Conservation (phyloP, 2,797 vertebrate species). For the Arnoldichthys spilopterus region DNA sequence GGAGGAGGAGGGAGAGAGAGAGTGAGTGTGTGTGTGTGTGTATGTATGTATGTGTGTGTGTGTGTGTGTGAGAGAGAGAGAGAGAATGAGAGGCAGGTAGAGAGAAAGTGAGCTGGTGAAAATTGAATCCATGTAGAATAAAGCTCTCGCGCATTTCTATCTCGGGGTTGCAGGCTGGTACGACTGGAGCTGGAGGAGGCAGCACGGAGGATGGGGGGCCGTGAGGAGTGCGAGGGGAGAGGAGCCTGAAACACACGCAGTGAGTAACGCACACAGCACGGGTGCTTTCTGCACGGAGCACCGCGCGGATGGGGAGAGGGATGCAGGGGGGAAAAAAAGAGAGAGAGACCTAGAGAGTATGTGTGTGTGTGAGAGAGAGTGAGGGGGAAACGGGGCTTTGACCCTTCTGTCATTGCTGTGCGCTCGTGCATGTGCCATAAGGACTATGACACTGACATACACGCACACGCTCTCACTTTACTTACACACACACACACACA, state of each 20-base stretch:
- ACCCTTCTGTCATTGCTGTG: constrained; percentile 88
- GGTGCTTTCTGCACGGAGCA: not conserved
- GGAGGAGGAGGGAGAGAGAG: constrained; percentile 61
- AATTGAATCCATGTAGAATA: constrained; percentile 84
- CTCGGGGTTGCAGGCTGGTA: not conserved
- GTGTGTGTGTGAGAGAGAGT: constrained; percentile 67
- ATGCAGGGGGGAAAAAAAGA: constrained; percentile 68
- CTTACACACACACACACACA: constrained; percentile 27
- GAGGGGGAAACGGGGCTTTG: constrained; percentile 79
- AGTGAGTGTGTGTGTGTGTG: constrained; percentile 63
- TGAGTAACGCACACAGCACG: constrained; percentile 70
- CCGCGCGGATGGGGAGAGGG: constrained; percentile 46
- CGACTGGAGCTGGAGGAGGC: constrained; percentile 7
- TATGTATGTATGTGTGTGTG: constrained; percentile 13
- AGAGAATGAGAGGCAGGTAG: constrained; percentile 67
- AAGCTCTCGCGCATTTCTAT: not conserved
- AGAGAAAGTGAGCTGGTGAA: constrained; percentile 72
- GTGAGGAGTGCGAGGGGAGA: constrained; percentile 81
- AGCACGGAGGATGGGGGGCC: constrained; percentile 77
- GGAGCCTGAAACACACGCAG: constrained; percentile 80
- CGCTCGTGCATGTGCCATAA: constrained; percentile 69
- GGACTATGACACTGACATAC: constrained; percentile 39
- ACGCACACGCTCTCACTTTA: constrained; percentile 49
- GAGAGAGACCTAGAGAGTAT: constrained; percentile 65
- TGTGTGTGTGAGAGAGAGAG: constrained; percentile 51